phyloP scores from a whole-genome alignment of 2,888 invertebrate genomes.

The Shargacucullia verbasci region DNA sequence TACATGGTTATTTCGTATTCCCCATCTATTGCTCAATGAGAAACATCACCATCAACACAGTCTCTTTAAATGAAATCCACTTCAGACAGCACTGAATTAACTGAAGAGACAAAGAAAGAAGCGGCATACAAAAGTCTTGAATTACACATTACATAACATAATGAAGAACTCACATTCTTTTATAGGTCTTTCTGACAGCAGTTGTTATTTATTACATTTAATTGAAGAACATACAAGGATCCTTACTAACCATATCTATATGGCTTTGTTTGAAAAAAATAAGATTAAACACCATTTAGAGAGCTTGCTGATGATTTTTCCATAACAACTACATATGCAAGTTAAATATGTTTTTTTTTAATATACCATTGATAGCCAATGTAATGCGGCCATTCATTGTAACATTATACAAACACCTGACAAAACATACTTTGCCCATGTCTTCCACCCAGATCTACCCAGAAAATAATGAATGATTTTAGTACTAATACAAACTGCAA shows the following conservation, averaged over 20 bases:
- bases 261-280: constrained; percentile 49
- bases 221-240: constrained; percentile 16
- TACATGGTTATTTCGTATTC: constrained; percentile 38
- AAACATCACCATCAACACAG: constrained; percentile 24
- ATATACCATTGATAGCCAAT: constrained; percentile 47
- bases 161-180: constrained; percentile 9
- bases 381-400: constrained; percentile 50
- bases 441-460: too few species aligned
- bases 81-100: constrained; percentile 44
- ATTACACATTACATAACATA: constrained; percentile 14
- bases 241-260: constrained; percentile 24
- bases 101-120: constrained; percentile 20
- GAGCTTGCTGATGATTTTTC: constrained; percentile 55
- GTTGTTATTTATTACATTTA: constrained; percentile 16
- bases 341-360: constrained; percentile 41
- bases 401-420: constrained; percentile 18
- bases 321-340: constrained; percentile 27
- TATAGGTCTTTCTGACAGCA: constrained; percentile 15
- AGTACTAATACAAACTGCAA: too few species aligned
- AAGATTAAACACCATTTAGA: constrained; percentile 48
- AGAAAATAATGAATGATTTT: too few species aligned
- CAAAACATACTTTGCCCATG: constrained; percentile 52
- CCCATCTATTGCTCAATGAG: constrained; percentile 10
- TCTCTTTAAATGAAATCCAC: constrained; percentile 40
- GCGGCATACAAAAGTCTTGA: constrained; percentile 4